A percentile compares a stretch with the other conserved stretches of the same genome.
Conservation (phyloP, 2,113 vertebrate species). For the Piaya cayana region DNA sequence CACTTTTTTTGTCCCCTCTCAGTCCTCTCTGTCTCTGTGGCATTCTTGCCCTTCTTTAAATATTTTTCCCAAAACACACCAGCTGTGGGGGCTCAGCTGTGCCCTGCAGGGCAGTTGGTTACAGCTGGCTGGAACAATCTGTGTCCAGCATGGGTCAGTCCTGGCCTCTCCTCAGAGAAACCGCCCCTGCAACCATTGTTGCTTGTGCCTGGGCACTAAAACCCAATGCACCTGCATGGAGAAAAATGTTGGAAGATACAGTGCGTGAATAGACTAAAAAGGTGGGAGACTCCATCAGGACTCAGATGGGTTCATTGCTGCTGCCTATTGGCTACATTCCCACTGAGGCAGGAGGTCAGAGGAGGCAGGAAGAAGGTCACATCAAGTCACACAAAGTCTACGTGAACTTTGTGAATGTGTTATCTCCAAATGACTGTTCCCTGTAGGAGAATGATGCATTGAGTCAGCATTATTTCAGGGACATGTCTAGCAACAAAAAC, state of each 20-base stretch:
- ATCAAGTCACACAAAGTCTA: background rate
- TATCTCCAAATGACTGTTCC: background rate
- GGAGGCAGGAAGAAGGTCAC: background rate
- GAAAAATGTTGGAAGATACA: background rate
- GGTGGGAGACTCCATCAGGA: background rate
- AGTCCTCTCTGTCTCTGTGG: background rate
- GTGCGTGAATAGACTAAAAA: background rate
- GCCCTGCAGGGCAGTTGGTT: rapidly evolving
- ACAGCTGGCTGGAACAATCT: background rate
- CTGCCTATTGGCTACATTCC: rapidly evolving
- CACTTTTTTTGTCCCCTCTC: too few species aligned
- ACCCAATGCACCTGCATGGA: background rate
- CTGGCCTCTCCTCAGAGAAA: background rate
- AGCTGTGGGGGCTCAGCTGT: background rate
- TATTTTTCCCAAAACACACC: background rate
- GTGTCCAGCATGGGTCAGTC: too few species aligned
- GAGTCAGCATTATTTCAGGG: background rate
- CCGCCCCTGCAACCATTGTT: rapidly evolving
- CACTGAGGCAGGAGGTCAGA: background rate
- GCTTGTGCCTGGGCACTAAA: background rate
- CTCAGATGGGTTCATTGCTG: background rate
- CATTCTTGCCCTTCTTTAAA: background rate
- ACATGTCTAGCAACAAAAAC: background rate
- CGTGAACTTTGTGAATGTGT: background rate
- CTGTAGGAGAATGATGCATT: rapidly evolving